Evolutionary conservation across 2,797 vertebrate species (phyloP), one percentile per base, ranked within the genome.

Genomic region (Ceryle rudis): DNA sequence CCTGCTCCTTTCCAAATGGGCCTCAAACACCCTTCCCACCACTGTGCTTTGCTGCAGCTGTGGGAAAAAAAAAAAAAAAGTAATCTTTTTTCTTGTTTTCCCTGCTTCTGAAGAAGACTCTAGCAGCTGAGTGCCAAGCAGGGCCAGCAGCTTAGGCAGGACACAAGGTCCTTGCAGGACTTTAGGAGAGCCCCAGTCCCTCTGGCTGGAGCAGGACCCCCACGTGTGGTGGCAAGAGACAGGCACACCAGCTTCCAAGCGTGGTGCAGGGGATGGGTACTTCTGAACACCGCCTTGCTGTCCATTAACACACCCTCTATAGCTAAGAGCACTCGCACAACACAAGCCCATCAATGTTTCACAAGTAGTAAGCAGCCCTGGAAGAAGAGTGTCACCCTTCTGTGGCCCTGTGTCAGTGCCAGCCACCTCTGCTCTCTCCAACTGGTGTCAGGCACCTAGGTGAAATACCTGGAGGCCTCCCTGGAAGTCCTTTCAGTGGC

Each of bases 391-490:
- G 3, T 25, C 64, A 31, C 65, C 33, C 1, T 81, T 57, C 75
- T 22, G 29, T 3, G 2, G 29, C 57, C 65, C 41, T 7, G 0
- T 31, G 22, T 67, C 60, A 33, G 41, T 5, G 6, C 14, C 0
- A 0, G 73, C 74, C 33, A 5, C 35, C 61, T 73, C 29, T 11
- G 71, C 65, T 77, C 41, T 52, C 35, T 57, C 37, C 0, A 6
- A 35, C 58, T 0, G 0, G 10, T 6, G 28, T 33, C 54, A 73
- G 81, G 57, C 39, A 89, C 74, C 95, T 97, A 98, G 42, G 98
- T 97, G 97, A 97, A 98, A 52, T 98, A 98, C 74, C 95, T 95
- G 80, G 89, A 92, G 39, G 89, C 23, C 52, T 86, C 94, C 67
- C 57, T 74, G 54, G 93, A 84, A 74, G 93, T 97, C 54, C 86